Evolutionary conservation across 2,888 invertebrate species (phyloP).

Genomic region (Tipula unca): DNA sequence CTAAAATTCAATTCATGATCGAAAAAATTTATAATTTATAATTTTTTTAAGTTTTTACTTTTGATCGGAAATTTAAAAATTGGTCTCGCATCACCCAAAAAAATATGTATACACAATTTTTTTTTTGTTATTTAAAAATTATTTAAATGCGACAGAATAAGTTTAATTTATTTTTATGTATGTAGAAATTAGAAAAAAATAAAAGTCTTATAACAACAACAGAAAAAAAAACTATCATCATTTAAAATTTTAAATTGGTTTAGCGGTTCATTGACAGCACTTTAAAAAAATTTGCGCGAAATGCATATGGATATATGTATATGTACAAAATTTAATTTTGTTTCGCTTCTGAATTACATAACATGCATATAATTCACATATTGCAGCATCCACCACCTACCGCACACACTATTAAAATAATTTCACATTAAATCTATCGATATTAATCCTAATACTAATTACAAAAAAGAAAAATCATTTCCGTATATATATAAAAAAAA

Average conservation of each 20-base stretch:
- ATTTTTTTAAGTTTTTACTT: background rate
- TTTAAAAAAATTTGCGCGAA: background rate
- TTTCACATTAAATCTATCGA: background rate
- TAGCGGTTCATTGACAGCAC: background rate
- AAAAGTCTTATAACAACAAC: background rate
- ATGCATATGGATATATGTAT: background rate
- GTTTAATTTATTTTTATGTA: background rate
- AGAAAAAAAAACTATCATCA: background rate
- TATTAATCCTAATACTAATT: background rate
- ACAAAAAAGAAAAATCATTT: background rate
- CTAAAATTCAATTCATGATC: conserved; percentile 14
- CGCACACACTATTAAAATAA: background rate
- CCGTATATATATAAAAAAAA: background rate
- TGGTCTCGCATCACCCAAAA: background rate
- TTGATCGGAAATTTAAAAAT: conserved; percentile 14
- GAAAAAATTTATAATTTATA: background rate
- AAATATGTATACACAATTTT: background rate
- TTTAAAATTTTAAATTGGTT: background rate
- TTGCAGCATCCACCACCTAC: background rate
- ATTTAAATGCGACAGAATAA: background rate
- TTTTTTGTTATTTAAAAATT: background rate
- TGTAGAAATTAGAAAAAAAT: background rate
- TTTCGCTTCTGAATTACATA: background rate
- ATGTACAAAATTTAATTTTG: background rate
- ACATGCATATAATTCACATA: background rate